A percentile compares a stretch with the other conserved stretches of the same genome.
Evolutionary conservation across 2,888 invertebrate genomes (phyloP).

Genomic region (Physocephala rufipes): DNA sequence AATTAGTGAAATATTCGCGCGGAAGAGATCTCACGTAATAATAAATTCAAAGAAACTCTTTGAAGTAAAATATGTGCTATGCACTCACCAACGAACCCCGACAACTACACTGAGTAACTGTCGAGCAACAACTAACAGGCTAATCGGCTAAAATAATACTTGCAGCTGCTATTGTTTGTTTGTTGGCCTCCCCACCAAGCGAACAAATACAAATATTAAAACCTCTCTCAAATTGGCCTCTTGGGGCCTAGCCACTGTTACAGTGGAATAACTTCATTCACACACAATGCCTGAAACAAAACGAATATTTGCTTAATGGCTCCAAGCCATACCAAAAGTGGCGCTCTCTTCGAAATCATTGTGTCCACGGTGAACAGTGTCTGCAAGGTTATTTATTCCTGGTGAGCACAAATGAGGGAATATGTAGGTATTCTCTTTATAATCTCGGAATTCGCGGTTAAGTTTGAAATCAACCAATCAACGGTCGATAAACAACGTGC

Average conservation of each 20-base stretch:
- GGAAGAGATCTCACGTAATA: conserved; percentile 35
- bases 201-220: conserved; percentile 6
- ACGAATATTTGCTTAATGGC: conserved; percentile 32
- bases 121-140: conserved; percentile 48
- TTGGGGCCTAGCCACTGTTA: conserved; percentile 3
- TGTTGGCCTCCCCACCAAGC: conserved; percentile 17
- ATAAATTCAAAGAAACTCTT: conserved; percentile 40
- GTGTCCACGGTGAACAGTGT: too few species aligned
- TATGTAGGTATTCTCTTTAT: conserved; percentile 6
- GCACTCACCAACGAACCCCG: conserved; percentile 38
- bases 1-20: conserved; percentile 29
- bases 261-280: conserved; percentile 4
- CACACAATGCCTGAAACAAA: not conserved
- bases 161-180: conserved; percentile 15
- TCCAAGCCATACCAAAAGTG: too few species aligned
- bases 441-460: conserved; percentile 3
- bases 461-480: conserved; percentile 33
- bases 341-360: too few species aligned
- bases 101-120: conserved; percentile 46
- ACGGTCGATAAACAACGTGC: conserved; percentile 36
- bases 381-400: not conserved
- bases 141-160: conserved; percentile 15
- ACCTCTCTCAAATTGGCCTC: conserved; percentile 33
- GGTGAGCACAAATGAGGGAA: not conserved
- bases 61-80: conserved; percentile 38